A percentile compares a stretch with the other conserved stretches of the same genome.
These are phyloP conservation scores for Poeciliopsis paucimaculata DNA, from an alignment of 2,797 vertebrate species.

Conservation along the genomic window DNA sequence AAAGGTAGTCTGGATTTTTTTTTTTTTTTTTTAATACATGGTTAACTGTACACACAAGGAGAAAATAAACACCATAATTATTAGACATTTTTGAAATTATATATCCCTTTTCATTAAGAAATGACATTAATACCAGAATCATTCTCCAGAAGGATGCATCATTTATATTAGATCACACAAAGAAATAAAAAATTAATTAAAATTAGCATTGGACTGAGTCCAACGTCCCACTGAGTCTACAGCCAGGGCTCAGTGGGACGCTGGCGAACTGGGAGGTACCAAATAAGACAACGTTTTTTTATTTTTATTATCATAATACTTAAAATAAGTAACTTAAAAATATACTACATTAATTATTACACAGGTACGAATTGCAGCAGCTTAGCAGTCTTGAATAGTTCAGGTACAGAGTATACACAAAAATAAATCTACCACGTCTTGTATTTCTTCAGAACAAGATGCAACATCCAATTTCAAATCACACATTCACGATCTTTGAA, in stretches of 20 bases:
- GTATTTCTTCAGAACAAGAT: constrained; percentile 86
- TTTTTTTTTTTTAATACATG: constrained; percentile 89
- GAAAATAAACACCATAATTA: constrained; percentile 88
- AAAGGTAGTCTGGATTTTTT: constrained; percentile 82
- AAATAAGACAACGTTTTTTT: constrained; percentile 77
- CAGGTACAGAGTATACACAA: constrained; percentile 79
- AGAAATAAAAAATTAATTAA: constrained; percentile 83
- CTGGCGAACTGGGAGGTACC: constrained; percentile 80
- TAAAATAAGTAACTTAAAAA: constrained; percentile 70
- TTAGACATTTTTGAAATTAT: constrained; percentile 93
- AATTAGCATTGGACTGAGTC: constrained; percentile 84
- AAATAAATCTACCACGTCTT: constrained; percentile 89
- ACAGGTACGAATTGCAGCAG: constrained; percentile 82
- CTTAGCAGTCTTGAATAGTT: constrained; percentile 87
- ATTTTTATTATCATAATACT: constrained; percentile 83
- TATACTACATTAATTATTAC: constrained; percentile 85
- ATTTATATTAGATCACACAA: constrained; percentile 88
- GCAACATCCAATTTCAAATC: constrained; percentile 89
- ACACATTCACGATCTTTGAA: constrained; percentile 86
- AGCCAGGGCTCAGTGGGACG: constrained; percentile 68
- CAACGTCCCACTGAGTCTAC: constrained; percentile 70
- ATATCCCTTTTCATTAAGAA: constrained; percentile 99
- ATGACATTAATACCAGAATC: constrained; percentile 98
- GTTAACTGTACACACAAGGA: constrained; percentile 93
- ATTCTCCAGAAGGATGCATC: constrained; percentile 81